phyloP scores from a whole-genome alignment of 2,888 invertebrate genomes.

The Volucella inflata region DNA sequence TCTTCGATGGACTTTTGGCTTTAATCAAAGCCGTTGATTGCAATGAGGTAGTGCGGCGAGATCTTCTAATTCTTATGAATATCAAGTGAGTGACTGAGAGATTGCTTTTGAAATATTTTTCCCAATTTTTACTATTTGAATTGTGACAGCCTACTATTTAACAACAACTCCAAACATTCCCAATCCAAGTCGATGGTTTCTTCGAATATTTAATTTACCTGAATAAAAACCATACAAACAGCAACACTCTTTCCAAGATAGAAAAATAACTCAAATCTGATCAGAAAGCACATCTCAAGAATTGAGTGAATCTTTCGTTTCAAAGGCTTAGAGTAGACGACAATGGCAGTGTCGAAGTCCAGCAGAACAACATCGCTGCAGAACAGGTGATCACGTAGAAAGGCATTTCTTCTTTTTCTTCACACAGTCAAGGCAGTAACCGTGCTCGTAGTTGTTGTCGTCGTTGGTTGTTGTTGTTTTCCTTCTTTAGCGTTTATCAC shows the following conservation, averaged over 20 bases:
- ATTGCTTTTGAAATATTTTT: no score
- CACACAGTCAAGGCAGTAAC: no score
- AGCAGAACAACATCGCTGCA: slow-evolving; percentile 57
- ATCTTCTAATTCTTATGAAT: no score
- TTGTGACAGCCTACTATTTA: no score
- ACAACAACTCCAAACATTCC: no score
- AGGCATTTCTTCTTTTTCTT: slow-evolving; percentile 71
- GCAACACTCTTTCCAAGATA: slow-evolving; percentile 55
- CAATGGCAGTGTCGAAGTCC: slow-evolving; percentile 33
- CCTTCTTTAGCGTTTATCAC: slow-evolving; percentile 71
- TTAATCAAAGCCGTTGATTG: no score
- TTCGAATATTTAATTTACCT: neutral
- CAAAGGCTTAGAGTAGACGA: slow-evolving; percentile 27
- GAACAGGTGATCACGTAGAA: slow-evolving; percentile 75
- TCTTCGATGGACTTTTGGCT: no score
- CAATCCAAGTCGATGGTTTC: no score
- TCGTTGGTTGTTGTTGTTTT: slow-evolving; percentile 54
- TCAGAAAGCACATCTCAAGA: slow-evolving; percentile 25
- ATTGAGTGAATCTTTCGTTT: slow-evolving; percentile 36
- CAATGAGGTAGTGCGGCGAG: no score
- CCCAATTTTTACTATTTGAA: no score
- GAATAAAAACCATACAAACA: slow-evolving; percentile 4
- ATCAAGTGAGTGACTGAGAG: no score
- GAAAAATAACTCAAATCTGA: slow-evolving; percentile 5
- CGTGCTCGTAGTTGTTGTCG: slow-evolving; percentile 41